Percentiles rank a stretch among this genome's conserved stretches.
These are phyloP conservation scores for Paracanthobrama guichenoti DNA, from an alignment of 2,113 vertebrate species.

Conservation along the genomic window DNA sequence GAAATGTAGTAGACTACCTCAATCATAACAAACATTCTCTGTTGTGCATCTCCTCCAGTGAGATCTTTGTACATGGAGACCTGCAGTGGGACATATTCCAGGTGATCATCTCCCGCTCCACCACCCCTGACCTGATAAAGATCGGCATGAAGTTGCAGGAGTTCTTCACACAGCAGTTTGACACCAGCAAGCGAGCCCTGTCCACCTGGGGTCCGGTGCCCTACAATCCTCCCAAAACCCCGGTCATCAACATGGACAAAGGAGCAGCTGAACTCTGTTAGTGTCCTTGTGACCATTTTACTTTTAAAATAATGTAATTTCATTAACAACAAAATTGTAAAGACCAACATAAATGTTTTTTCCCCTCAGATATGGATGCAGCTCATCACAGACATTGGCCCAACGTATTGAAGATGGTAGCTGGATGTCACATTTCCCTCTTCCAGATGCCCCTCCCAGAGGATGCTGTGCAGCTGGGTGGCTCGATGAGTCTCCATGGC, in stretches of 20 bases:
- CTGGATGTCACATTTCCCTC: slow-evolving; percentile 96
- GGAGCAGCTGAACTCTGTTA: slow-evolving; percentile 87
- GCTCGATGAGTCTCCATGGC: slow-evolving; percentile 96
- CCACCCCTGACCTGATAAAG: slow-evolving; percentile 98
- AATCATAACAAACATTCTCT: background rate
- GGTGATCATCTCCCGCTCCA: slow-evolving; percentile 98
- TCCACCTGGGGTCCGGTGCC: slow-evolving; percentile 97
- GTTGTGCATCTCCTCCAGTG: slow-evolving; percentile 71
- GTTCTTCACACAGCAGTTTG: slow-evolving; percentile 99
- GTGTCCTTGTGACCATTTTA: slow-evolving; percentile 50
- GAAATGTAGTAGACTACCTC: background rate
- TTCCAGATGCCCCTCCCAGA: slow-evolving; percentile 95
- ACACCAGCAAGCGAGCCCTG: slow-evolving; percentile 95
- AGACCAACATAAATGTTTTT: slow-evolving; percentile 29
- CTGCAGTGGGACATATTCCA: slow-evolving; percentile 99
- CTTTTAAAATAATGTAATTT: background rate
- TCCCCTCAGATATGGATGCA: slow-evolving; percentile 84
- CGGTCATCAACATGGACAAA: slow-evolving; percentile 83
- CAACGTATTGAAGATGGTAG: slow-evolving; percentile 89
- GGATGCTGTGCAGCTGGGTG: slow-evolving; percentile 94
- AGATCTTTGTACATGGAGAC: slow-evolving; percentile 97
- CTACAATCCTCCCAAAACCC: slow-evolving; percentile 90
- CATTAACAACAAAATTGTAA: no score
- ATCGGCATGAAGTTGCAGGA: slow-evolving; percentile 99
- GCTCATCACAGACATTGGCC: slow-evolving; percentile 98